These are phyloP conservation scores for Entomobrya multifasciata DNA, from an alignment of 2,888 invertebrate species.

Conservation along the genomic window DNA sequence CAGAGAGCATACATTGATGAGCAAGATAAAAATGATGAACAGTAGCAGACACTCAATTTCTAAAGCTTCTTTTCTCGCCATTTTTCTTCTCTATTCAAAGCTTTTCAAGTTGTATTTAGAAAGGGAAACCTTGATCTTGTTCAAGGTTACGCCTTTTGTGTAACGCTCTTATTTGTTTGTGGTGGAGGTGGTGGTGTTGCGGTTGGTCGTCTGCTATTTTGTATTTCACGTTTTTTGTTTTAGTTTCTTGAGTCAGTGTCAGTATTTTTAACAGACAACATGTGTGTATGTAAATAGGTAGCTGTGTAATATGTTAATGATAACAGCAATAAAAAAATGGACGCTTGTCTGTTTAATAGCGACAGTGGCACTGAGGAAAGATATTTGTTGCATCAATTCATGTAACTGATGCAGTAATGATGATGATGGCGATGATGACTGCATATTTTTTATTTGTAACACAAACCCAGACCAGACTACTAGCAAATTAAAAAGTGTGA, in stretches of 20 bases:
- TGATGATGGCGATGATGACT: slow-evolving; percentile 9
- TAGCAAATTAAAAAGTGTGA: slow-evolving; percentile 36
- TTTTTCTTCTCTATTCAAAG: background rate
- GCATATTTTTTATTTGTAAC: background rate
- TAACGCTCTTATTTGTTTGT: slow-evolving; percentile 25
- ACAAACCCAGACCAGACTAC: no score
- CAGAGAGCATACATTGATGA: no score
- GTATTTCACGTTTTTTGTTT: background rate
- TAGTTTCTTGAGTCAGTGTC: slow-evolving; percentile 1
- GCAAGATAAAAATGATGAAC: background rate
- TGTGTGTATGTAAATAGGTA: background rate
- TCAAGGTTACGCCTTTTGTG: slow-evolving; percentile 51
- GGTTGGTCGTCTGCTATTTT: slow-evolving; percentile 35
- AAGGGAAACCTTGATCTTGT: slow-evolving; percentile 64
- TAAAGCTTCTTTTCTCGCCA: background rate
- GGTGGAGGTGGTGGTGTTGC: slow-evolving; percentile 19
- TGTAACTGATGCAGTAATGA: slow-evolving; percentile 31
- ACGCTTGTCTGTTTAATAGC: slow-evolving; percentile 22
- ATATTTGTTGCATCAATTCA: no score
- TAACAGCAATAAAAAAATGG: slow-evolving; percentile 18
- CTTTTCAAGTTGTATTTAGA: slow-evolving; percentile 47
- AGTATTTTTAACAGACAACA: slow-evolving; percentile 3
- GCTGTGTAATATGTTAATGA: no score
- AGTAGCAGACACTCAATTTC: background rate
- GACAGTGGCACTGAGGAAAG: slow-evolving; percentile 29